Evolutionary conservation across 2,888 invertebrate species (phyloP).

Genomic region (Spisula solida): DNA sequence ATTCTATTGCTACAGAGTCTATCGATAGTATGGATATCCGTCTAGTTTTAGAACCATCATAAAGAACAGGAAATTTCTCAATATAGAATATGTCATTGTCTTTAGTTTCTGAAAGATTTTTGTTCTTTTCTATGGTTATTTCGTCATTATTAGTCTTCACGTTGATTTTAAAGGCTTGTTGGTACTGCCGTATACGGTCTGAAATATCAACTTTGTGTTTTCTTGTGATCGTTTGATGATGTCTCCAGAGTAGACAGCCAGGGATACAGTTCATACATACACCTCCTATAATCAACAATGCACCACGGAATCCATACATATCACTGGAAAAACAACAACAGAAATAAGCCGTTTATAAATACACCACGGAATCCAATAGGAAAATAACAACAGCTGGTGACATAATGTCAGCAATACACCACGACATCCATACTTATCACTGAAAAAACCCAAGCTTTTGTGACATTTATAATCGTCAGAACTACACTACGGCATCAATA

Average conservation of each 20-base stretch:
- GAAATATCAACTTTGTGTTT: neutral
- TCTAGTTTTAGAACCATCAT: neutral
- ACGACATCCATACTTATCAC: constrained; percentile 19
- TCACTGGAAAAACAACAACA: constrained; percentile 2
- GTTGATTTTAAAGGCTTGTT: neutral
- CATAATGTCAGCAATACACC: constrained; percentile 14
- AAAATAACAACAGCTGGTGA: no score
- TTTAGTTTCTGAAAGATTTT: neutral
- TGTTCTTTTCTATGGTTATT: constrained; percentile 6
- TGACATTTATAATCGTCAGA: no score
- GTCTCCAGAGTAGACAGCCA: constrained; percentile 8
- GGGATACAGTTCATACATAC: constrained; percentile 22
- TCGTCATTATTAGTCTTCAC: neutral
- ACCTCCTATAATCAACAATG: constrained; percentile 16
- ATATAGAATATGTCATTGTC: neutral
- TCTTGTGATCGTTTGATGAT: neutral
- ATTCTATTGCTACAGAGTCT: neutral
- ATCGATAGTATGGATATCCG: neutral
- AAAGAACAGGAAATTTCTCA: neutral
- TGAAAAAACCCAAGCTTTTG: neutral
- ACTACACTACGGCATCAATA: no score
- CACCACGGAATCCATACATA: constrained; percentile 28
- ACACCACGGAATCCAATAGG: no score
- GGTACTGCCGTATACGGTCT: neutral
- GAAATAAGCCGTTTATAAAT: neutral